These are phyloP conservation scores for Tachyglossus aculeatus DNA, from an alignment of 2,797 vertebrate species.

Conservation along the genomic window DNA sequence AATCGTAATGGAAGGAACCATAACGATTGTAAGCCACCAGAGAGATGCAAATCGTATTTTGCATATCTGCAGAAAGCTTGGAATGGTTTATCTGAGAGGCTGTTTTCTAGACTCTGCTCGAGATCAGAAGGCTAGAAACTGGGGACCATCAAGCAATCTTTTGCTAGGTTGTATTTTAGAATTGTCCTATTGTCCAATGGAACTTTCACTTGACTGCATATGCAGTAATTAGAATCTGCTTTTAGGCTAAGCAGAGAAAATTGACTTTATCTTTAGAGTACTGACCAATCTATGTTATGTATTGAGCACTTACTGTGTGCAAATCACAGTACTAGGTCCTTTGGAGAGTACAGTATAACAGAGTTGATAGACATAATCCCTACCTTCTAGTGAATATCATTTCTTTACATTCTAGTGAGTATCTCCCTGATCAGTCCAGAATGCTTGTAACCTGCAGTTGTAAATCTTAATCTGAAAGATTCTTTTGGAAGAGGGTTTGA, in stretches of 20 bases:
- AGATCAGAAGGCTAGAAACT: neutral
- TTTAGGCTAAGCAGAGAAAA: slow-evolving; percentile 11
- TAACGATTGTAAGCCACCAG: neutral
- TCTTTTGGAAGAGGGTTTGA: no score
- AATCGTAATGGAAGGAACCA: slow-evolving; percentile 9
- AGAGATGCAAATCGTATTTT: slow-evolving; percentile 20
- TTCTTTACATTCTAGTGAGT: no score
- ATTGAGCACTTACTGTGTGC: no score
- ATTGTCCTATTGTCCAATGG: neutral
- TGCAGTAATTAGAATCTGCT: slow-evolving; percentile 1
- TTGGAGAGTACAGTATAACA: no score
- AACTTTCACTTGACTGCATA: slow-evolving; percentile 13
- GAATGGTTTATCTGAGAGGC: neutral
- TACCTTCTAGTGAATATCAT: no score
- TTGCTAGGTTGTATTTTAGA: neutral
- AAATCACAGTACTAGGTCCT: no score
- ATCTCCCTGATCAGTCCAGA: no score
- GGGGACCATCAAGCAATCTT: neutral
- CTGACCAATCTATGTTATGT: no score
- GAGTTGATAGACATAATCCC: no score
- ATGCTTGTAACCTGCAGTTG: no score
- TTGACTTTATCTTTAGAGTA: slow-evolving; percentile 6
- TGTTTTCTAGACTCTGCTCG: neutral
- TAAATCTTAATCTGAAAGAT: no score
- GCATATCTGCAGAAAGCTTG: neutral